Evolutionary conservation across 2,888 invertebrate genomes (phyloP), one percentile per base, ranked within the genome.

Genomic region (Hirtodrosophila histrioides): DNA sequence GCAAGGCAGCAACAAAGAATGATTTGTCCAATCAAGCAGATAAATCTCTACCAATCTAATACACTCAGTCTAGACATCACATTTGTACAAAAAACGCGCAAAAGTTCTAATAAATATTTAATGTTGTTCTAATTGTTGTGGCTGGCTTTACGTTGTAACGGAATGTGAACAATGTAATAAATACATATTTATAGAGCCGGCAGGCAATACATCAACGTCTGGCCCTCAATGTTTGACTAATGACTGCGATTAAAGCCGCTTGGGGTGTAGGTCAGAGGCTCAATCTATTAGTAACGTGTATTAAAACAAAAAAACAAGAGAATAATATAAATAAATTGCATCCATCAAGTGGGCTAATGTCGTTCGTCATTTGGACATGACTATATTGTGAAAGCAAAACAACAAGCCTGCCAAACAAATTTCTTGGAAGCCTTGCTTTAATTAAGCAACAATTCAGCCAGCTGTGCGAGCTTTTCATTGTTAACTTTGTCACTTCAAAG

Each of bases 81-180:
- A 53, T 73, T 61, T 40, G 43, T 10, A 29, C 33, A 33, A 17
- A 41, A 24, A 37, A 4, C 37, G 17, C 31, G n/a, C 33, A 44
- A 48, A 39, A 43, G 56, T 29, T 37, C 63, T 40, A 75, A 69
- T 72, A 56, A 75, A 72, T 72, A 49, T 75, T 75, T 56, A 51
- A 72, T 69, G n/a, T 60, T 45, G 60, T 31, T 31, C 76, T 73
- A 75, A 73, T 69, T 73, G 60, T 64, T 60, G 51, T 45, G 36
- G 45, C 11, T 23, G 46, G 65, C 46, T 46, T 46, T 43, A 11
- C 23, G 39, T 9, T 33, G 4, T 54, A 53, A 17, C 44, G 48
- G 24, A 39, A 54, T 40, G 35, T 68, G 48, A 53, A 41, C 45
- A 43, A 5, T 5, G 40, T 65, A 33, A 62, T 51, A 46, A 58